Conservation (phyloP, 2,797 vertebrate genomes). For the Muscicapa comitata region DNA sequence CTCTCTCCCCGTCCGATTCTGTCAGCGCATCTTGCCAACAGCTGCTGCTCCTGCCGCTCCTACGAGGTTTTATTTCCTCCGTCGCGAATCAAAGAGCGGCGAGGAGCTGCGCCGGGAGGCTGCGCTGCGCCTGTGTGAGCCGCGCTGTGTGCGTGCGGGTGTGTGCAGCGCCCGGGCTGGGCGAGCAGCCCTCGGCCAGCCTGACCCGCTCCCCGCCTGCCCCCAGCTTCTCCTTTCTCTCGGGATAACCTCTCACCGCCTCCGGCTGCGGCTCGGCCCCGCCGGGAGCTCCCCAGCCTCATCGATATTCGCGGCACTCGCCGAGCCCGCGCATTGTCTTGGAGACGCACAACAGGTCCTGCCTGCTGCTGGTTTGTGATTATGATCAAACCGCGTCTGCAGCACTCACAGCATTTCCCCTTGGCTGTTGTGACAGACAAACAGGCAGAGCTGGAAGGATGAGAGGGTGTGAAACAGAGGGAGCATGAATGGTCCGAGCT, state of each 20-base stretch:
- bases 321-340: conserved; percentile 28
- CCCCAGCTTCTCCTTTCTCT: not conserved
- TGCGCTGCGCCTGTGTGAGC: not conserved
- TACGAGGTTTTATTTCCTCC: conserved; percentile 27
- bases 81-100: conserved; percentile 30
- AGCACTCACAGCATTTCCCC: not conserved
- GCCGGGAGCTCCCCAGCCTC: not conserved
- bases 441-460: conserved; percentile 46
- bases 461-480: conserved; percentile 7
- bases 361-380: conserved; percentile 4
- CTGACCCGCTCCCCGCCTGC: not conserved
- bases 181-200: not conserved
- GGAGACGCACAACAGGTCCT: conserved; percentile 55
- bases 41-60: conserved; percentile 12
- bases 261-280: not conserved
- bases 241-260: not conserved
- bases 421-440: conserved; percentile 29
- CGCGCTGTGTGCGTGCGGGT: not conserved
- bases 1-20: not conserved
- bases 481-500: not conserved
- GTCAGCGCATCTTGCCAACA: conserved; percentile 25
- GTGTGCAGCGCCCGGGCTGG: not conserved
- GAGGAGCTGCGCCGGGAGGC: conserved; percentile 22
- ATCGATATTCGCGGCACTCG: conserved; percentile 12
- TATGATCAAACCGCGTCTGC: not conserved